phyloP scores from a whole-genome alignment of 2,113 vertebrate genomes.

The Mobula birostris region DNA sequence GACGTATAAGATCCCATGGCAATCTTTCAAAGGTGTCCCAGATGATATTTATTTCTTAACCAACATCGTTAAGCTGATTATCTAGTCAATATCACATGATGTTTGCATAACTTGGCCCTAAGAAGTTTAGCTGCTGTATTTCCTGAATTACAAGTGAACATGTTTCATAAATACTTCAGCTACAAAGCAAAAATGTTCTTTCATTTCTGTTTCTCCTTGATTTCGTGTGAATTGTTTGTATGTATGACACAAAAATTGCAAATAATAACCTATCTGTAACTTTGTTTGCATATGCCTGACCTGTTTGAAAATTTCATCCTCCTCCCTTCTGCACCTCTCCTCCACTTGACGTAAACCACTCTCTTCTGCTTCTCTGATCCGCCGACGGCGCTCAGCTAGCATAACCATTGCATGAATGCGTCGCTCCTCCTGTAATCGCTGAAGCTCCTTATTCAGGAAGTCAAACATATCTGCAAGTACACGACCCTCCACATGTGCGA shows the following conservation, averaged over 20 bases:
- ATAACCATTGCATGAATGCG: slow-evolving; percentile 74
- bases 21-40: too few species aligned
- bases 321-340: slow-evolving; percentile 61
- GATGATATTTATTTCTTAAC: too few species aligned
- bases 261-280: background rate
- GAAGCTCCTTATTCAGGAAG: slow-evolving; percentile 83
- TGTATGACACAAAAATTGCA: background rate
- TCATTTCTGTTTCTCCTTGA: background rate
- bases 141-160: background rate
- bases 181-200: background rate
- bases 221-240: background rate
- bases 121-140: background rate
- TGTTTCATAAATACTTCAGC: background rate
- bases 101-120: too few species aligned
- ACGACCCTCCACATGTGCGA: slow-evolving; percentile 59
- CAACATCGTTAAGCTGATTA: too few species aligned
- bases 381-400: slow-evolving; percentile 75
- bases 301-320: slow-evolving; percentile 84
- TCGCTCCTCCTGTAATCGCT: slow-evolving; percentile 78
- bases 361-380: slow-evolving; percentile 77
- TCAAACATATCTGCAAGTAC: slow-evolving; percentile 66
- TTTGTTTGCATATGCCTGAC: slow-evolving; percentile 47
- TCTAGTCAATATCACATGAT: too few species aligned
- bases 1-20: too few species aligned
- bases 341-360: slow-evolving; percentile 78